A percentile compares a stretch with the other conserved stretches of the same genome.
These are phyloP conservation scores for Trachurus trachurus DNA, from an alignment of 2,797 vertebrate genomes.

Conservation along the genomic window DNA sequence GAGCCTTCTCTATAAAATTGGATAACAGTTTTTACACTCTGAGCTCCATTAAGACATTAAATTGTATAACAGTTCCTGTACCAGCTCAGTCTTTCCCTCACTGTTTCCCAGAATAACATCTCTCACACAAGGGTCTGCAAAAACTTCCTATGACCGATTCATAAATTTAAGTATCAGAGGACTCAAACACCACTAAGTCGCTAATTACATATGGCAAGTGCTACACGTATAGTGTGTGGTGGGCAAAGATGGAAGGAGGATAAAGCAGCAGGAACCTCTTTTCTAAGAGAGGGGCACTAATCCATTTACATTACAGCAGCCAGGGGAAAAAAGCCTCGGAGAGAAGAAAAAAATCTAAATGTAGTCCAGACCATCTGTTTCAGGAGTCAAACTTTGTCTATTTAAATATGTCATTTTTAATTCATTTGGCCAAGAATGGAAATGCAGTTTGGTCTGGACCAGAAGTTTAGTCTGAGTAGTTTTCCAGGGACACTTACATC, in stretches of 20 bases:
- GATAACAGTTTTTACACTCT: conserved; percentile 44
- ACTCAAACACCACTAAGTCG: conserved; percentile 36
- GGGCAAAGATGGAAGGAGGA: conserved; percentile 38
- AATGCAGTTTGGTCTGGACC: conserved; percentile 47
- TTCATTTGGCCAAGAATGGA: conserved; percentile 65
- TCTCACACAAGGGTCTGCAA: conserved; percentile 37
- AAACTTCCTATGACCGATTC: conserved; percentile 38
- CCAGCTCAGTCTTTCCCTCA: conserved; percentile 49
- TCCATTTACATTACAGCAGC: conserved; percentile 55
- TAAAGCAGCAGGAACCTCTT: conserved; percentile 51
- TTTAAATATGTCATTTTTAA: conserved; percentile 72
- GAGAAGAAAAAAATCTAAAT: conserved; percentile 39
- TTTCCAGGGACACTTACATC: conserved; percentile 60
- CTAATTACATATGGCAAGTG: conserved; percentile 55
- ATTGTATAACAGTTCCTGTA: conserved; percentile 24
- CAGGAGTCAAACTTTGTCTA: conserved; percentile 65
- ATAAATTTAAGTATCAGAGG: conserved; percentile 39
- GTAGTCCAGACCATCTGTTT: conserved; percentile 75
- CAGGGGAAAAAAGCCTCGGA: conserved; percentile 32
- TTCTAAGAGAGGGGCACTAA: conserved; percentile 45
- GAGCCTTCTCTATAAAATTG: conserved; percentile 24
- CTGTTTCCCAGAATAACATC: conserved; percentile 43
- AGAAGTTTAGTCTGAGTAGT: conserved; percentile 61
- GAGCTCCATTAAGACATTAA: conserved; percentile 38
- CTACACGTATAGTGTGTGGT: conserved; percentile 41